These are phyloP conservation scores for Pseudorectes ferrugineus DNA, from an alignment of 2,113 vertebrate species.

Conservation along the genomic window DNA sequence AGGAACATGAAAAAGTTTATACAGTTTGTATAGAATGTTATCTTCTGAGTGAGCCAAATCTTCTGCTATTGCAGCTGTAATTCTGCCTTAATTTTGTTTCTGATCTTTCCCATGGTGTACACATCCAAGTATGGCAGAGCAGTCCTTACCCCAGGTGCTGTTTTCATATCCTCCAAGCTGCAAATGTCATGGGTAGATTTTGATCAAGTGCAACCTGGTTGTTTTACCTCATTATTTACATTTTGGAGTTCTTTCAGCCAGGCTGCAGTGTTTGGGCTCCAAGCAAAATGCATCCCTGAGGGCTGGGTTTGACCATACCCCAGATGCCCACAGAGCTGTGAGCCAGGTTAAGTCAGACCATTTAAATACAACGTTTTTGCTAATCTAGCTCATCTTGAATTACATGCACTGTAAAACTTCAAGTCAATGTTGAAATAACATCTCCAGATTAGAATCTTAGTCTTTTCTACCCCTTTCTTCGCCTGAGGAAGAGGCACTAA, in stretches of 20 bases:
- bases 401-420: not conserved
- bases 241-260: not conserved
- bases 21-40: not conserved
- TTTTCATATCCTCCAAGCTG: not conserved
- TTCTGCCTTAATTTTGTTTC: conserved; percentile 4
- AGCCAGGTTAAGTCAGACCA: not conserved
- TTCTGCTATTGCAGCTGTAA: not conserved
- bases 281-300: not conserved
- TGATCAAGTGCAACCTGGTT: conserved; percentile 6
- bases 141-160: conserved; percentile 25
- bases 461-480: not conserved
- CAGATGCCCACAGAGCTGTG: not conserved
- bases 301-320: not conserved
- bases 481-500: not conserved
- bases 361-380: not conserved
- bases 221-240: conserved; percentile 3
- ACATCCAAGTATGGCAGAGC: not conserved
- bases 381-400: not conserved
- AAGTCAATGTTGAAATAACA: not conserved
- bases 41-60: not conserved
- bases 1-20: not conserved
- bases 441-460: not conserved
- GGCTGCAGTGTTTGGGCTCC: not conserved
- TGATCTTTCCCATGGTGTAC: conserved; percentile 35
- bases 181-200: not conserved